phyloP scores from a whole-genome alignment of 2,113 vertebrate genomes.

The Copsychus sechellarum region DNA sequence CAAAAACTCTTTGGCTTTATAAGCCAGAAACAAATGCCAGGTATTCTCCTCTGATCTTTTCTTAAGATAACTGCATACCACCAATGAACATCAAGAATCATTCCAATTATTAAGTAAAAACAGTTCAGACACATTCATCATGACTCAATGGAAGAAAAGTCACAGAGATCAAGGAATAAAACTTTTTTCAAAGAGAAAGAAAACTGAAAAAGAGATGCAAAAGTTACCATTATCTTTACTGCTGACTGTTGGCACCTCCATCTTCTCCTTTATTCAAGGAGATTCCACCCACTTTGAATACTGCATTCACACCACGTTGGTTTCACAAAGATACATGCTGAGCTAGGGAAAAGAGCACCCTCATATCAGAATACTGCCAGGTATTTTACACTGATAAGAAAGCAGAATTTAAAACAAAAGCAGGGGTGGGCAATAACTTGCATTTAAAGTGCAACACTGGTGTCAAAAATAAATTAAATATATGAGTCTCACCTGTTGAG shows the following conservation, averaged over 20 bases:
- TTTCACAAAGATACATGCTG: background rate
- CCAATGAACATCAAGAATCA: background rate
- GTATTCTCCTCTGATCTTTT: background rate
- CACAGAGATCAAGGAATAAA: background rate
- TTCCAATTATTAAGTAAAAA: background rate
- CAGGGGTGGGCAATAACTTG: background rate
- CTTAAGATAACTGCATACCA: background rate
- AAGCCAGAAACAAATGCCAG: background rate
- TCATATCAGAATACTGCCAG: background rate
- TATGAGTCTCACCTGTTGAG: background rate
- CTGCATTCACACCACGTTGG: slow-evolving; percentile 26
- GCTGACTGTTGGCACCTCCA: slow-evolving; percentile 50
- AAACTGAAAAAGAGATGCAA: background rate
- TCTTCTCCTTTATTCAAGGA: slow-evolving; percentile 35
- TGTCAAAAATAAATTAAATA: background rate
- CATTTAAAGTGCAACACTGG: background rate
- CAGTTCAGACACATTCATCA: background rate
- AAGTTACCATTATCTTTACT: slow-evolving; percentile 66
- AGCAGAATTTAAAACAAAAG: background rate
- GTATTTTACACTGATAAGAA: background rate
- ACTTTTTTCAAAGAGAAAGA: background rate
- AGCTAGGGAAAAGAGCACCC: slow-evolving; percentile 8
- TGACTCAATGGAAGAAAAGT: background rate
- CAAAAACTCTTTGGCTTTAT: background rate
- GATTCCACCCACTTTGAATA: slow-evolving; percentile 25